A percentile compares a stretch with the other conserved stretches of the same genome.
phyloP scores from a whole-genome alignment of 2,113 vertebrate genomes.

The Tyrannus savana region DNA sequence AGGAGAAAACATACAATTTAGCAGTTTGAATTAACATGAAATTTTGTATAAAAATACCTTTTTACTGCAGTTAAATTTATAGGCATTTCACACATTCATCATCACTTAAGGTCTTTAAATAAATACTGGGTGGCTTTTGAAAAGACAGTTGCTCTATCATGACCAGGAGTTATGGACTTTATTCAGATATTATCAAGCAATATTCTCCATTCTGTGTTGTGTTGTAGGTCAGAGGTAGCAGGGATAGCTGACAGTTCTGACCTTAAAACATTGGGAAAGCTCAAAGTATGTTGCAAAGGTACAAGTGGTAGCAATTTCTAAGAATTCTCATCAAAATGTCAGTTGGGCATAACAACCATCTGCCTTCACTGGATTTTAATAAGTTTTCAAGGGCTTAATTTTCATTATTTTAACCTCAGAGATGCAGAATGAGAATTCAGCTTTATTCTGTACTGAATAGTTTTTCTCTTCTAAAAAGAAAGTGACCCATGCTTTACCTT shows the following conservation, averaged over 20 bases:
- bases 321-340: neutral
- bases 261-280: neutral
- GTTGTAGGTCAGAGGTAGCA: neutral
- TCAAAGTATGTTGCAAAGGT: neutral
- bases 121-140: neutral
- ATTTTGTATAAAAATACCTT: neutral
- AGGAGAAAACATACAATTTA: neutral
- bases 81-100: neutral
- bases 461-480: neutral
- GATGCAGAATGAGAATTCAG: neutral
- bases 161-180: neutral
- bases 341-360: neutral
- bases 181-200: neutral
- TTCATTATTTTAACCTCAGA: neutral
- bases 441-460: neutral
- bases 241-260: neutral
- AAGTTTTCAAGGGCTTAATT: neutral
- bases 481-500: neutral
- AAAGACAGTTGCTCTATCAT: neutral
- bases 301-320: neutral
- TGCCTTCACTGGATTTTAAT: neutral
- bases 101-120: neutral
- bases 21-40: neutral
- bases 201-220: neutral
- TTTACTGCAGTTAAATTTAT: neutral